These are phyloP conservation scores for Canis aureus DNA, from an alignment of 2,113 vertebrate genomes.

Conservation along the genomic window DNA sequence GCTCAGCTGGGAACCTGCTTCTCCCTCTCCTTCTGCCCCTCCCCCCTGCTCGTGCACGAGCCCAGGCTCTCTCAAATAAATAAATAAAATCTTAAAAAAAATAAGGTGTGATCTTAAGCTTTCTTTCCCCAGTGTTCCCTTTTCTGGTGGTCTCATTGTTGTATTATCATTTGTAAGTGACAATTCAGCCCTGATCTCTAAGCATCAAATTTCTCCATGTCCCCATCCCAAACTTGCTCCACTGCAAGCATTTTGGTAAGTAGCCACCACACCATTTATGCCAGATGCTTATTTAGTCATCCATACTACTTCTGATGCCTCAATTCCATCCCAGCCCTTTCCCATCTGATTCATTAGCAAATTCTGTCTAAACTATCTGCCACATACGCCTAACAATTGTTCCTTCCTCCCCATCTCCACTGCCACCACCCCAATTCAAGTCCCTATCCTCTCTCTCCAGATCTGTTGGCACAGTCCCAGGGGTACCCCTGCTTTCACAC, in stretches of 20 bases:
- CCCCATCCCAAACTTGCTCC: background rate
- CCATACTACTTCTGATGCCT: background rate
- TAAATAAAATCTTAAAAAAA: no score
- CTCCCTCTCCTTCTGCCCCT: no score
- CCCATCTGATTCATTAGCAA: slow-evolving; percentile 6
- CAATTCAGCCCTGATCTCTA: background rate
- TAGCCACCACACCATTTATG: background rate
- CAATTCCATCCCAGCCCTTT: background rate
- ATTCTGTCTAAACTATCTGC: background rate
- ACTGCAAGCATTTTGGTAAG: slow-evolving; percentile 9
- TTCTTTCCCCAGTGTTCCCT: background rate
- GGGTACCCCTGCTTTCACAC: background rate
- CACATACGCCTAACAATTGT: background rate
- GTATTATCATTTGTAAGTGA: background rate
- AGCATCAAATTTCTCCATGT: background rate
- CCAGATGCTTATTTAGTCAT: background rate
- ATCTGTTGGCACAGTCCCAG: background rate
- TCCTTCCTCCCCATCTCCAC: background rate
- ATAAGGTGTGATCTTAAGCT: background rate
- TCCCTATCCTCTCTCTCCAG: background rate
- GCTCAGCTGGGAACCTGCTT: no score
- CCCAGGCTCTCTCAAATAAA: no score
- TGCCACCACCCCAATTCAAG: background rate
- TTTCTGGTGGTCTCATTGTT: slow-evolving; percentile 11
- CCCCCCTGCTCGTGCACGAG: no score